These are phyloP conservation scores for Biston betularia DNA, from an alignment of 2,888 invertebrate genomes.

Conservation along the genomic window DNA sequence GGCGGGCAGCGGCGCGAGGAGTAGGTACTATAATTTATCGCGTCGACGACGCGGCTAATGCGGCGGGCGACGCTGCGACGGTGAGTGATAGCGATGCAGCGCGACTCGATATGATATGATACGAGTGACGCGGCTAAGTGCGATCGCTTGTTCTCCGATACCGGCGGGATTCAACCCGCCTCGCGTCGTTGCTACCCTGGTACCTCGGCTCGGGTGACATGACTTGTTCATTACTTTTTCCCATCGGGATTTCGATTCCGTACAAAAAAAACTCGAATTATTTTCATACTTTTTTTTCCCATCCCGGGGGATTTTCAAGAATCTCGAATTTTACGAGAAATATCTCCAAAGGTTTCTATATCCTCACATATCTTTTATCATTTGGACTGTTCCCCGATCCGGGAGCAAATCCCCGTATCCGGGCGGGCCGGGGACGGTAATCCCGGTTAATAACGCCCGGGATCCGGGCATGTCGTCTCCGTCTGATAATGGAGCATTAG, in stretches of 20 bases:
- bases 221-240: slow-evolving; percentile 62
- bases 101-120: slow-evolving; percentile 69
- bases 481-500: slow-evolving; percentile 77
- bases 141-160: slow-evolving; percentile 84
- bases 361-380: slow-evolving; percentile 79
- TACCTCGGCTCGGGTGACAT: slow-evolving; percentile 45
- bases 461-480: slow-evolving; percentile 51
- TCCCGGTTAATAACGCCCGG: slow-evolving; percentile 84
- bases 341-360: slow-evolving; percentile 42
- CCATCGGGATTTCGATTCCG: slow-evolving; percentile 33
- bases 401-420: slow-evolving; percentile 84
- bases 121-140: slow-evolving; percentile 80
- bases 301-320: slow-evolving; percentile 33
- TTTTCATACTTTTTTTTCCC: slow-evolving; percentile 33
- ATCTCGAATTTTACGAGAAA: slow-evolving; percentile 34
- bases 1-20: slow-evolving; percentile 65
- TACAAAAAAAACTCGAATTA: slow-evolving; percentile 29
- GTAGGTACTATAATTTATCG: slow-evolving; percentile 79
- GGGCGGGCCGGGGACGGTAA: slow-evolving; percentile 77
- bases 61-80: slow-evolving; percentile 69
- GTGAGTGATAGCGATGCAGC: slow-evolving; percentile 81
- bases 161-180: slow-evolving; percentile 57
- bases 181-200: slow-evolving; percentile 29
- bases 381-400: slow-evolving; percentile 79
- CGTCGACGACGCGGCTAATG: slow-evolving; percentile 80